phyloP scores from a whole-genome alignment of 2,888 invertebrate genomes.

The Oxyscelio sp. region DNA sequence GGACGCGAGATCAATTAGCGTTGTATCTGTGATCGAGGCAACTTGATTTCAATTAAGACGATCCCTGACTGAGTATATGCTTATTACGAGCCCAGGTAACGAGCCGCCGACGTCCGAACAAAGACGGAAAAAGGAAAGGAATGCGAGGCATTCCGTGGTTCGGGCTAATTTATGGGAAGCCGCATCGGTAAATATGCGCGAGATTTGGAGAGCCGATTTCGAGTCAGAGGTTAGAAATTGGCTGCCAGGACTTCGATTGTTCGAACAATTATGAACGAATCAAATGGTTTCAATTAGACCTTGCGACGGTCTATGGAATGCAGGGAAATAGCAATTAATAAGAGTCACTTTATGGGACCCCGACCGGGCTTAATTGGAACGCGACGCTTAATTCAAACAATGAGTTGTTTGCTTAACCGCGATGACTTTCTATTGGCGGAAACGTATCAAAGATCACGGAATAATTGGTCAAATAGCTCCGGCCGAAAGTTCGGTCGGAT shows the following conservation, averaged over 20 bases:
- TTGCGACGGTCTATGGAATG: conserved; percentile 33
- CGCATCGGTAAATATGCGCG: conserved; percentile 43
- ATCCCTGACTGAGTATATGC: conserved; percentile 68
- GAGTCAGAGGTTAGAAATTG: neutral
- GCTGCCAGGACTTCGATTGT: neutral
- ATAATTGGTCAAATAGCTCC: conserved; percentile 49
- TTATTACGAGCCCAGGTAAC: conserved; percentile 75
- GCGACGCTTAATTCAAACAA: conserved; percentile 27
- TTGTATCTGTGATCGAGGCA: conserved; percentile 71
- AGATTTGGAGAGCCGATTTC: conserved; percentile 55
- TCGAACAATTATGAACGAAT: conserved; percentile 19
- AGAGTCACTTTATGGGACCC: neutral
- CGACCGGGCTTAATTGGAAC: conserved; percentile 25
- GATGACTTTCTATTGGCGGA: conserved; percentile 43
- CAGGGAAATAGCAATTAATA: conserved; percentile 33
- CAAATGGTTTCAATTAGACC: conserved; percentile 26
- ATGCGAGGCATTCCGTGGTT: conserved; percentile 74
- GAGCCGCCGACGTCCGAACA: conserved; percentile 59
- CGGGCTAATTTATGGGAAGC: conserved; percentile 54
- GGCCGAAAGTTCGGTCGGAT: conserved; percentile 11
- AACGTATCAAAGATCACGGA: neutral
- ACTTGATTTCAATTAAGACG: conserved; percentile 78
- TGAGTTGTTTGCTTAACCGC: conserved; percentile 35
- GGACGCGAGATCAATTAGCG: conserved; percentile 75
- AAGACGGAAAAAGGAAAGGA: conserved; percentile 49